phyloP scores from a whole-genome alignment of 2,113 vertebrate genomes.

The Anser brachyrhynchus region DNA sequence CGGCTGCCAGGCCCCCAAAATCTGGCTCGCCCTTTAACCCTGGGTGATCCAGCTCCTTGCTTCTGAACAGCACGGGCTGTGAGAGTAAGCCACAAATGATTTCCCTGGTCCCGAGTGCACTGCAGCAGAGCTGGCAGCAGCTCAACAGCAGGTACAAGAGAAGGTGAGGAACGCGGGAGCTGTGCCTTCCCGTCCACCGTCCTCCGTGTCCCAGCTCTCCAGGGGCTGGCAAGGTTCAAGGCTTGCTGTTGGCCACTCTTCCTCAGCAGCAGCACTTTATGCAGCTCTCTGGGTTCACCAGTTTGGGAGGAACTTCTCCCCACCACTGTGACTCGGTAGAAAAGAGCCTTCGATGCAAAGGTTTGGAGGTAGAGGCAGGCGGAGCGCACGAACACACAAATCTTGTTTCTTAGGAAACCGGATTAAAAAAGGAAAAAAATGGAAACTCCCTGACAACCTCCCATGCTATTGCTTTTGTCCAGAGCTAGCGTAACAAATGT shows the following conservation, averaged over 20 bases:
- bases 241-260: not conserved
- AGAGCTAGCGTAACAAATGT: conserved; percentile 17
- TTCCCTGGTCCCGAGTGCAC: not conserved
- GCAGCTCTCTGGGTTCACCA: not conserved
- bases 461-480: not conserved
- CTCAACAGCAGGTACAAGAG: not conserved
- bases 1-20: not conserved
- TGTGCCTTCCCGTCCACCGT: not conserved
- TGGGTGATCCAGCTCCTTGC: not conserved
- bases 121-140: not conserved
- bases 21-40: not conserved
- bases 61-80: not conserved
- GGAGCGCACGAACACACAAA: not conserved
- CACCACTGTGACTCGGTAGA: not conserved
- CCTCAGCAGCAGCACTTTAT: not conserved
- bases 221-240: not conserved
- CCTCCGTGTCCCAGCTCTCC: not conserved
- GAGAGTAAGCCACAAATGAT: not conserved
- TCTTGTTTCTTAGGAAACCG: conserved; percentile 54
- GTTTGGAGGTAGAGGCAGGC: not conserved
- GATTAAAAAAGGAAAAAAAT: not conserved
- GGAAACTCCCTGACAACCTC: not conserved
- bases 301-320: not conserved
- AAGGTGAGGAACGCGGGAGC: not conserved
- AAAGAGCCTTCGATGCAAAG: not conserved